Evolutionary conservation across 2,797 vertebrate species (phyloP).

Genomic region (Tiaroga cobitis): DNA sequence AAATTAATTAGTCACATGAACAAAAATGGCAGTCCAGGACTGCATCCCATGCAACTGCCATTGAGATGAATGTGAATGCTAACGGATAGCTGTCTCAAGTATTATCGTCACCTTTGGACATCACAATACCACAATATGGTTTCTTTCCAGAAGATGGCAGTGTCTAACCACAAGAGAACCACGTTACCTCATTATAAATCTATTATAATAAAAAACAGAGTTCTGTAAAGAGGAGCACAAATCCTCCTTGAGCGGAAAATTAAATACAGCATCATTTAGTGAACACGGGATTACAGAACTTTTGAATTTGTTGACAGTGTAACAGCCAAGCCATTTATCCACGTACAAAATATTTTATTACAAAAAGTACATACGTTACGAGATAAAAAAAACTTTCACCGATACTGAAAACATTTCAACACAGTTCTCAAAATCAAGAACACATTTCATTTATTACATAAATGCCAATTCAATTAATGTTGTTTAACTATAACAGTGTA

Average conservation of each 20-base stretch:
- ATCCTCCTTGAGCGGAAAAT: neutral
- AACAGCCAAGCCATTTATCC: neutral
- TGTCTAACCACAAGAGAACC: neutral
- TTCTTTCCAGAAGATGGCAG: constrained; percentile 24
- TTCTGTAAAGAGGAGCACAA: neutral
- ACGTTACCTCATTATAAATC: neutral
- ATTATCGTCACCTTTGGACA: neutral
- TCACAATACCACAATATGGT: neutral
- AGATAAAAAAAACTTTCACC: constrained; percentile 9
- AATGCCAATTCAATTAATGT: neutral
- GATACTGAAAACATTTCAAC: neutral
- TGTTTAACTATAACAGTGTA: neutral
- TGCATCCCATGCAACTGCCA: neutral
- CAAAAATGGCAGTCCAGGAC: neutral
- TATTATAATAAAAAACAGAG: neutral
- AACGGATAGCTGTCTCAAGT: neutral
- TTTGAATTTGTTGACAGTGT: neutral
- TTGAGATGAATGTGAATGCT: neutral
- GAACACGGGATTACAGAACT: neutral
- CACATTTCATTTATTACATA: neutral
- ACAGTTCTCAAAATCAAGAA: neutral
- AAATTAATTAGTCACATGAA: neutral
- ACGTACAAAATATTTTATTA: constrained; percentile 24
- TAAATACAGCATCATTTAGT: no score
- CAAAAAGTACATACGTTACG: neutral